phyloP scores from a whole-genome alignment of 64 coral and sea anemone species.

The Acropora tenuis region DNA sequence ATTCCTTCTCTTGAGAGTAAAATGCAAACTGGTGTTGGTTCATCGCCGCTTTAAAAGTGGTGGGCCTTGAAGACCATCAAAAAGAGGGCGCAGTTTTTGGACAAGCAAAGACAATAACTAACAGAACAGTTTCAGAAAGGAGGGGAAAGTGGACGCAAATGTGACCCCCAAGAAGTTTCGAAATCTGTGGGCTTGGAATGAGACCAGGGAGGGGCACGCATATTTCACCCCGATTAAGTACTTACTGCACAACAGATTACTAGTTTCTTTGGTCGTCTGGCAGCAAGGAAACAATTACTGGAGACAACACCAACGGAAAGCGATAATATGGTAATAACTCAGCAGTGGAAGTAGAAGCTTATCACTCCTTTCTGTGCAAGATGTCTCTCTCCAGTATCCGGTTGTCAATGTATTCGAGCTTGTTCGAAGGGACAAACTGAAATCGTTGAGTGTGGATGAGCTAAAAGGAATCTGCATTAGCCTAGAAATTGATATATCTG shows the following conservation, averaged over 20 bases:
- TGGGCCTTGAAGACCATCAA: constrained; percentile 47
- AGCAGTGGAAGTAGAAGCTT: background rate
- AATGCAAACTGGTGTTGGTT: background rate
- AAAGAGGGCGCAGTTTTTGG: constrained; percentile 1
- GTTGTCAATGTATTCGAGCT: background rate
- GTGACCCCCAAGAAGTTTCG: constrained; percentile 41
- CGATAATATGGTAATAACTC: background rate
- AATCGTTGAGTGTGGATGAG: background rate
- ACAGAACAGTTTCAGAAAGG: constrained; percentile 52
- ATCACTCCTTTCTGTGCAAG: background rate
- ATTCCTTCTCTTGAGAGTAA: constrained; percentile 14
- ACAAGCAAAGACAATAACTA: constrained; percentile 26
- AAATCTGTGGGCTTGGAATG: constrained; percentile 21
- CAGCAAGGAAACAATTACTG: constrained; percentile 45
- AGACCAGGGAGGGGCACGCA: background rate
- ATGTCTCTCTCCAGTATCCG: background rate
- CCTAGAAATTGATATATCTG: constrained; percentile 15
- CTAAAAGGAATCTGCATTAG: constrained; percentile 24
- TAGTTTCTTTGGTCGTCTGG: constrained; percentile 26
- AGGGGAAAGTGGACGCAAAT: constrained; percentile 27
- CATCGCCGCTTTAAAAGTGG: constrained; percentile 31
- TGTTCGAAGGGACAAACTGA: background rate
- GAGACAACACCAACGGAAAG: background rate
- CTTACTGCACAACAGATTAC: constrained; percentile 39
- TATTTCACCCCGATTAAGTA: constrained; percentile 41